Evolutionary conservation across 2,113 vertebrate genomes (phyloP), one percentile per base, ranked within the genome.

Genomic region (Neodontobutis hainanensis): DNA sequence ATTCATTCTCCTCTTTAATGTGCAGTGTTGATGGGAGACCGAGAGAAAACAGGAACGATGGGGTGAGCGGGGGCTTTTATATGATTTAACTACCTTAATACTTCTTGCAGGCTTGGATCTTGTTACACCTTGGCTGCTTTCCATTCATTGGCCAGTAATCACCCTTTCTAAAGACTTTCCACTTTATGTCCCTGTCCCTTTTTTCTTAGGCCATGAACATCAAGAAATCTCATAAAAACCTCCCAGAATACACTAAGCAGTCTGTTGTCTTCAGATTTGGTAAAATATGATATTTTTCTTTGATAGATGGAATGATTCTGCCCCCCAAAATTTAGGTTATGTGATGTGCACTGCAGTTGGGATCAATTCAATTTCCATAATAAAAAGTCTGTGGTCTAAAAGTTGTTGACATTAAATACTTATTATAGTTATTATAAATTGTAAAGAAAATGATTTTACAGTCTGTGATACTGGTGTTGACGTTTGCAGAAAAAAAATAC

Each of bases 71-170:
- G 65, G 70, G 80, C 64, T 76, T 86, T 85, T 82, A 84, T 84
- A 81, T 15, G 5, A 52, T 81, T 75, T 79, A 84, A 83, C 80
- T 65, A 78, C 76, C 38, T 52, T 86, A 88, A 88, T 89, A 87
- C 74, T 69, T 83, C 83, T 85, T 16, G 42, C 73, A 75, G 77
- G 65, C 80, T 83, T 56, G 87, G 87, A 85, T 87, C 77, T 87
- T 70, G 81, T 88, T 88, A 89, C 86, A 72, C 27, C 34, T 50
- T 84, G 77, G 74, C 64, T 84, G 82, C 73, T 85, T 91, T 85
- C 69, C 84, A 86, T 87, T 87, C 65, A 73, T 55, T 42, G 42
- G 66, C 61, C 78, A 74, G 61, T 87, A 87, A 85, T 89, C 85
- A 80, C 81, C 63, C 71, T 81, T 82, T 78, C 66, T 78, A 27